Percentiles rank a stretch among this genome's conserved stretches.
phyloP scores from a whole-genome alignment of 2,888 invertebrate genomes.

The Eulithis testata region DNA sequence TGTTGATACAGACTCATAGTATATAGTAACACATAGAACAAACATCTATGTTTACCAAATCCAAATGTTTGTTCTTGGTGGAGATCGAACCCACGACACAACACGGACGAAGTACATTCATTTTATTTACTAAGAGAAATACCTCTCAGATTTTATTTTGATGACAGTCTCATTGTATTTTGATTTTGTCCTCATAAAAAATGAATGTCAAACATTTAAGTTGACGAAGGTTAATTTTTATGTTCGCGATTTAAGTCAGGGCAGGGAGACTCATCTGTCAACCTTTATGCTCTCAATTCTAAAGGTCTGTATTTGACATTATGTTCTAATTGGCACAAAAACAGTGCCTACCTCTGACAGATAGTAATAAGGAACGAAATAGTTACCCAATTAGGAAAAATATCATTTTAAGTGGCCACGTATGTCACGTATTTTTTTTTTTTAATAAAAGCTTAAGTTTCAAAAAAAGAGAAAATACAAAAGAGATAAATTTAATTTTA shows the following conservation, averaged over 20 bases:
- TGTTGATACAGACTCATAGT: too few relatives aligned
- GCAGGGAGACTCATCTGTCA: conserved; percentile 39
- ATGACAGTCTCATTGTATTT: conserved; percentile 17
- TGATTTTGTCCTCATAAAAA: conserved; percentile 20
- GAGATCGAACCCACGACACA: too few relatives aligned
- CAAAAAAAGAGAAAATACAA: too few relatives aligned
- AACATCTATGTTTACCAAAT: too few relatives aligned
- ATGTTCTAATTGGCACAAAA: conserved; percentile 33
- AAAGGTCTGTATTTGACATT: conserved; percentile 37
- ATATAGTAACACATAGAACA: too few relatives aligned
- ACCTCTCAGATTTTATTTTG: conserved; percentile 6
- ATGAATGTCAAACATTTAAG: conserved; percentile 30
- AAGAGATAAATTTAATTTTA: too few relatives aligned
- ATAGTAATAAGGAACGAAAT: not conserved
- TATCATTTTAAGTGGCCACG: not conserved
- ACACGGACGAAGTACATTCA: too few relatives aligned
- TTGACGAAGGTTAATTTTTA: conserved; percentile 47
- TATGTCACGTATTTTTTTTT: not conserved
- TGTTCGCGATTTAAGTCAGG: conserved; percentile 41
- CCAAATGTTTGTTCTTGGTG: too few relatives aligned
- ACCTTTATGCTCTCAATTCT: conserved; percentile 35
- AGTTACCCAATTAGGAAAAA: conserved; percentile 4
- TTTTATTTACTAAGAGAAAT: too few relatives aligned
- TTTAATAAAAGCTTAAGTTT: too few relatives aligned
- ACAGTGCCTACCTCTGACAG: conserved; percentile 2